Evolutionary conservation across 2,113 vertebrate genomes (phyloP), one percentile per base, ranked within the genome.

Genomic region (Atherinomorus stipes): DNA sequence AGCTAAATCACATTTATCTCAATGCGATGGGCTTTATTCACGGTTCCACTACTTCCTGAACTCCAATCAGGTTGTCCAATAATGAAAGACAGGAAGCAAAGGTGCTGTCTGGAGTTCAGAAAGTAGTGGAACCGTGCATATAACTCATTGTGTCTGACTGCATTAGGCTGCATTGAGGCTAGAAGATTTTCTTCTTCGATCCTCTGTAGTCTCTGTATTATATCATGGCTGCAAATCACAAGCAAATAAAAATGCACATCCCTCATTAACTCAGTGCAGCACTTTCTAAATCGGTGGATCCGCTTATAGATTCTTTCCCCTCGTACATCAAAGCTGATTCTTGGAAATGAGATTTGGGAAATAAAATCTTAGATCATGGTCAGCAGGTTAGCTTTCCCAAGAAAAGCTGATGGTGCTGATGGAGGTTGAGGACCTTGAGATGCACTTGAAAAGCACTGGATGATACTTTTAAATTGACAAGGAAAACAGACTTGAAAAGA

Each of bases 151-250:
- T 67, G 15, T 38, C 2, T 4, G 51, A 5, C 40, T 47, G 16
- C 8, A 45, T 18, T 7, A 18, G 42, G 44, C 19, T 45, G 28
- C 28, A 34, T 0, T 44, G 9, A 11, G 22, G 5, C 18, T 18
- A 31, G 4, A 64, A 52, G 11, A 42, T 12, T 13, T 28, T 53
- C 11, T 21, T 60, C 26, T 37, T 44, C 59, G 4, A 54, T 66
- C 25, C 12, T 44, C 19, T 60, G 15, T 66, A 23, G 59, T 61
- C 25, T n/a, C n/a, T n/a, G n/a, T n/a, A 62, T 53, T 28, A 47
- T 13, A 13, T 23, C 9, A 26, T 25, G 16, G 2, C 9, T 74
- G 13, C 13, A 74, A 51, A 57, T 44, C 13, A 44, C 31, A 34
- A 34, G 31, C n/a, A 34, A 34, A 6, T 64, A n/a, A 45, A 40